phyloP scores from a whole-genome alignment of 2,113 vertebrate species.

The Cacatua alba region DNA sequence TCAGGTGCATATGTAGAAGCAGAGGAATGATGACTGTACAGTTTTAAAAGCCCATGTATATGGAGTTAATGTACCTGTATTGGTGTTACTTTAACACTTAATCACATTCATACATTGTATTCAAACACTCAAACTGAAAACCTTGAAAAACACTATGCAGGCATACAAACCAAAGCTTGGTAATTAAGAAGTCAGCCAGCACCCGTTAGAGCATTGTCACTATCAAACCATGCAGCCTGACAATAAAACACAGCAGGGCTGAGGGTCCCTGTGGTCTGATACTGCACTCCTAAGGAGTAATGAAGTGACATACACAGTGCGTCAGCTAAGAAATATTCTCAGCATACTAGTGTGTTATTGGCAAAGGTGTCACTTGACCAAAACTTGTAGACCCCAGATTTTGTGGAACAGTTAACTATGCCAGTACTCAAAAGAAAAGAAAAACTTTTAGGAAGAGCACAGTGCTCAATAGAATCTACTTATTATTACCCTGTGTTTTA shows the following conservation, averaged over 20 bases:
- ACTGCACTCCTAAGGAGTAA: neutral
- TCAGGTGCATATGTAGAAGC: neutral
- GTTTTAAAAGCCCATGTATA: neutral
- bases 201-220: rapidly evolving
- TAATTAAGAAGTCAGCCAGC: neutral
- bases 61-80: neutral
- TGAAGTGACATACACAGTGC: neutral
- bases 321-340: neutral
- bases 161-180: neutral
- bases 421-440: neutral
- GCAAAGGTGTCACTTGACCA: neutral
- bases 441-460: neutral
- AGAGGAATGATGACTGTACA: conserved; percentile 28
- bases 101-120: neutral
- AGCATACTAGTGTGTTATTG: neutral
- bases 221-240: neutral
- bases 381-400: neutral
- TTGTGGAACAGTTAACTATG: neutral
- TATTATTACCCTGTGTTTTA: neutral
- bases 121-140: neutral
- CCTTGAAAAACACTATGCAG: neutral
- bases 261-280: neutral
- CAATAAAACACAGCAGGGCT: neutral
- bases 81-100: neutral
- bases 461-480: neutral